A percentile compares a stretch with the other conserved stretches of the same genome.
phyloP scores from a whole-genome alignment of 2,113 vertebrate genomes.

The Castor canadensis region DNA sequence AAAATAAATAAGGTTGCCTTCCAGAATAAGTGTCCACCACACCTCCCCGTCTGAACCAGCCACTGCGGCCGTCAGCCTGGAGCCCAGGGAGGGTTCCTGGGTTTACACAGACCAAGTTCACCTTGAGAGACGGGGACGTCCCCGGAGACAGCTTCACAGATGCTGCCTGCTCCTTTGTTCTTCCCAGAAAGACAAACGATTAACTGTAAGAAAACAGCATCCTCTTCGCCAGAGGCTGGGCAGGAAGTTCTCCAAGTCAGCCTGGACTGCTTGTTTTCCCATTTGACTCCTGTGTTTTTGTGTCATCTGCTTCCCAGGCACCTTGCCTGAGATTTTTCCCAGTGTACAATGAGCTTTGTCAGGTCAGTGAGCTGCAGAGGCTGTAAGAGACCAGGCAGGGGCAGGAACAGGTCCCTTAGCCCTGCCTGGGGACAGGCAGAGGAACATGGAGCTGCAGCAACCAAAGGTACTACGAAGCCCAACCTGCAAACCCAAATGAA shows the following conservation, averaged over 20 bases:
- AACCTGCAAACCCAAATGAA: neutral
- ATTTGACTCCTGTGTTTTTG: neutral
- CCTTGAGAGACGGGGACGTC: too few relatives aligned
- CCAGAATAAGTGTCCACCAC: neutral
- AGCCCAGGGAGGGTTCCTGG: neutral
- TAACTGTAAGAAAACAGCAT: neutral
- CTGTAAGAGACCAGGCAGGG: neutral
- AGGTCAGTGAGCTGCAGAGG: neutral
- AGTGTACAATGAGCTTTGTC: neutral
- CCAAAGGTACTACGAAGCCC: neutral
- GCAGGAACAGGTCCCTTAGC: neutral
- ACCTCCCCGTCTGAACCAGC: neutral
- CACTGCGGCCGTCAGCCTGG: neutral
- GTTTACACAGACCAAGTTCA: neutral
- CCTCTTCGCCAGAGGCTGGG: neutral
- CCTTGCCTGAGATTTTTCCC: neutral
- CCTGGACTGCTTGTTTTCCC: neutral
- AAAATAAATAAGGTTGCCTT: slow-evolving; percentile 7
- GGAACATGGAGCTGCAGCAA: neutral
- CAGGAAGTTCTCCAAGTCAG: neutral
- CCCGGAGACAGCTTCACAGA: neutral
- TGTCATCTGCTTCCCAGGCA: slow-evolving; percentile 15
- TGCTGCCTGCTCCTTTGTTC: rapidly evolving
- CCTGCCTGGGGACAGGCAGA: neutral
- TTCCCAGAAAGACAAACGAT: neutral